Evolutionary conservation across 2,888 invertebrate genomes (phyloP).

Genomic region (Zelleria hepariella): DNA sequence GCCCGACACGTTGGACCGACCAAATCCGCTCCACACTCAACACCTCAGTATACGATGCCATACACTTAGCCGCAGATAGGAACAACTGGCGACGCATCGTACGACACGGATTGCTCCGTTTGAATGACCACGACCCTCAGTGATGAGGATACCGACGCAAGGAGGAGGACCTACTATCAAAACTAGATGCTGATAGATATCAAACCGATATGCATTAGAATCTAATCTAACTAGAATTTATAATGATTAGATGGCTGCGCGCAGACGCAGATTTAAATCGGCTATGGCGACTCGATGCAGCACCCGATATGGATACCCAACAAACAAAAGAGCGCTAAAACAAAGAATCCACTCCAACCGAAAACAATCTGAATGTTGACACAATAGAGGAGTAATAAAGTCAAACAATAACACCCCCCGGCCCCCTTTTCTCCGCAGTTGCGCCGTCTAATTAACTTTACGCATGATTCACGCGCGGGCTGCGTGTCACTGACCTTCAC

Average conservation of each 20-base stretch:
- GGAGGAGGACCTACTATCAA: too few relatives aligned
- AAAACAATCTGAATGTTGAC: background rate
- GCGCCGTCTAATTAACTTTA: slow-evolving; percentile 35
- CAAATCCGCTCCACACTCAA: too few relatives aligned
- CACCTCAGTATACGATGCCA: too few relatives aligned
- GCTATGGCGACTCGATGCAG: background rate
- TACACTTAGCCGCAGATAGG: too few relatives aligned
- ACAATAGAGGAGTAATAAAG: background rate
- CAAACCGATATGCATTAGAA: too few relatives aligned
- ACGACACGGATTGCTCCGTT: too few relatives aligned
- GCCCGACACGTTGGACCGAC: too few relatives aligned
- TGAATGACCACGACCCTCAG: too few relatives aligned
- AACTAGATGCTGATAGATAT: too few relatives aligned
- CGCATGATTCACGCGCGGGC: slow-evolving; percentile 36
- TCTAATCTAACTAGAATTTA: too few relatives aligned
- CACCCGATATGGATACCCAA: background rate
- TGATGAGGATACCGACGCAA: too few relatives aligned
- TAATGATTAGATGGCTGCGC: background rate
- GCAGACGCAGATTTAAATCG: background rate
- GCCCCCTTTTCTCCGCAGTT: slow-evolving; percentile 20
- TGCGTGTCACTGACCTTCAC: slow-evolving; percentile 57
- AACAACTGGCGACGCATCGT: too few relatives aligned
- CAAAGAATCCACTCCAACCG: background rate
- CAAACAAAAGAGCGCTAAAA: background rate
- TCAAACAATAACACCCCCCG: slow-evolving; percentile 8